Percentiles rank a stretch among this genome's conserved stretches.
Evolutionary conservation across 2,797 vertebrate genomes (phyloP).

Genomic region (Acanthurus tractus): DNA sequence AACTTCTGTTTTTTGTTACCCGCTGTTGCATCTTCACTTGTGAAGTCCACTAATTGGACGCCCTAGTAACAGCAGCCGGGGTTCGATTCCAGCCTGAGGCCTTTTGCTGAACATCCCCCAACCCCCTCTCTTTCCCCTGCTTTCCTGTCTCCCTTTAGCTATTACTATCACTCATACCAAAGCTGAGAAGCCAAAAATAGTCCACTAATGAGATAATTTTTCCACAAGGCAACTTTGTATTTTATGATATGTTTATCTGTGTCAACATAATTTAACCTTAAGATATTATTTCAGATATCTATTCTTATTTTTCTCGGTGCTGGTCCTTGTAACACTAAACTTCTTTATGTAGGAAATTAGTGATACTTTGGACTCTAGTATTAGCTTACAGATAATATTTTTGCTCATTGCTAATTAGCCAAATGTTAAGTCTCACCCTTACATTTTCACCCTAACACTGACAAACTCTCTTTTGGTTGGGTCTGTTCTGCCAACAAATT

Average conservation of each 20-base stretch:
- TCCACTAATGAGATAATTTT: not conserved
- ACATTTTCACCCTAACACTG: not conserved
- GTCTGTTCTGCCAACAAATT: conserved; percentile 48
- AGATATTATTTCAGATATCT: not conserved
- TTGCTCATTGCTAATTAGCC: not conserved
- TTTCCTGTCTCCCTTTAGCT: too few relatives aligned
- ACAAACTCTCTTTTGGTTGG: conserved; percentile 40
- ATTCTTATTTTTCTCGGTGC: not conserved
- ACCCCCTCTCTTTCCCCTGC: too few relatives aligned
- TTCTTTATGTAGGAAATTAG: not conserved
- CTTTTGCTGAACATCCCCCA: too few relatives aligned
- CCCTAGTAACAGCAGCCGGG: too few relatives aligned
- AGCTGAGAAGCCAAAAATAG: too few relatives aligned
- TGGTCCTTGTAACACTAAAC: not conserved
- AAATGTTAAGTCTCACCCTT: conserved; percentile 12
- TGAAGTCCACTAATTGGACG: not conserved
- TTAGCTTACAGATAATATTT: conserved; percentile 2
- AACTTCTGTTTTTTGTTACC: not conserved
- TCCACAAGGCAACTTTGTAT: not conserved
- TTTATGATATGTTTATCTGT: not conserved
- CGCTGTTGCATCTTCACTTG: not conserved
- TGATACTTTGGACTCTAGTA: not conserved
- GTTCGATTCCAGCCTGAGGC: too few relatives aligned
- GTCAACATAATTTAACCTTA: not conserved
- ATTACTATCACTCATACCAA: too few relatives aligned